A percentile compares a stretch with the other conserved stretches of the same genome.
Conservation (phyloP, 1,140 invertebrate species). For the Teleopsis dalmanni region DNA sequence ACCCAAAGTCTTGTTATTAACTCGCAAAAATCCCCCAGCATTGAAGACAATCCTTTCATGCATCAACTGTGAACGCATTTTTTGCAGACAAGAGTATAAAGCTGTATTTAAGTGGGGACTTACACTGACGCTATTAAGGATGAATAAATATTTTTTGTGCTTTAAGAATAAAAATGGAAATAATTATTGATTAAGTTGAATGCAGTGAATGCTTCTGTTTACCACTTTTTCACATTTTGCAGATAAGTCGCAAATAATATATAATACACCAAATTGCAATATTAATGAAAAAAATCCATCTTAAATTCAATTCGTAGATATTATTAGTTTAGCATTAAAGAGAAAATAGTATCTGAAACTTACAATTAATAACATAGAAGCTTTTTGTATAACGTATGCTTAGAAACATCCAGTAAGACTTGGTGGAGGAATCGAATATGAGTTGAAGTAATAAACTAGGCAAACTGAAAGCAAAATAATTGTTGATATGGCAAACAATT, state of each 20-base stretch:
- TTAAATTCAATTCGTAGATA: background rate
- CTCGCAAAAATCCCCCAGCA: background rate
- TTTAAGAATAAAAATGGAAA: background rate
- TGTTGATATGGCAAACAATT: background rate
- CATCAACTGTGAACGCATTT: background rate
- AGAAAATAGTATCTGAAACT: background rate
- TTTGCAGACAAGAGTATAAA: background rate
- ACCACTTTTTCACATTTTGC: no score
- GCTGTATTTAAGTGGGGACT: background rate
- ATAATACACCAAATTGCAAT: no score
- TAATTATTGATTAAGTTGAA: background rate
- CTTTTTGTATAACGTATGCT: background rate
- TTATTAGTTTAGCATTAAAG: background rate
- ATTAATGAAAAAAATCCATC: background rate
- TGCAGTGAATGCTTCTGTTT: no score
- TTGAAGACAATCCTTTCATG: background rate
- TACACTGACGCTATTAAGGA: background rate
- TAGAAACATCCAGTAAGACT: conserved; percentile 1
- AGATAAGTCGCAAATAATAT: no score
- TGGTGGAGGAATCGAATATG: background rate
- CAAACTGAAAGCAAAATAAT: conserved; percentile 2
- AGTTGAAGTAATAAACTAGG: background rate
- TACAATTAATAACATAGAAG: background rate
- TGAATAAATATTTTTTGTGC: background rate
- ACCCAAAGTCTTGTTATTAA: conserved; percentile 1